Percentiles rank a stretch among this genome's conserved stretches.
Conservation (phyloP, 2,797 vertebrate species). For the Pipistrellus pygmaeus region DNA sequence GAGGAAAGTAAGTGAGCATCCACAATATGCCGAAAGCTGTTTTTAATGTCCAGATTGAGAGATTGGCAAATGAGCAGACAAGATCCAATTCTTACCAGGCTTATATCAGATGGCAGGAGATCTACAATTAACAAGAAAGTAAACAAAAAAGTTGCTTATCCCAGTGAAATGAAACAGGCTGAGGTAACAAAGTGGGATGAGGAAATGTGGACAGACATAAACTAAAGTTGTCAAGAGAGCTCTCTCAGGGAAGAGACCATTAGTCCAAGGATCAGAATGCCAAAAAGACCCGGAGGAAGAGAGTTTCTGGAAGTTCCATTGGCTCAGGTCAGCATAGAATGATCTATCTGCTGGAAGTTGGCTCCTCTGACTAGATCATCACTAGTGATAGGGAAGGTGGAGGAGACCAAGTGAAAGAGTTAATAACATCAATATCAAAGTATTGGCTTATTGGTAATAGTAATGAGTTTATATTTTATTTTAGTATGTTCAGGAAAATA, state of each 20-base stretch:
- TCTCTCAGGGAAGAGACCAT: neutral
- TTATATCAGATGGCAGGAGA: conserved; percentile 24
- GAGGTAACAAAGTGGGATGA: neutral
- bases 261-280: neutral
- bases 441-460: neutral
- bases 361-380: neutral
- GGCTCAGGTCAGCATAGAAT: neutral
- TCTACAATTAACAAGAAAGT: neutral
- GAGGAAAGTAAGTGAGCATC: conserved; percentile 48
- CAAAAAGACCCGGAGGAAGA: neutral
- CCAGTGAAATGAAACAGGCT: neutral
- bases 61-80: neutral
- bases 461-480: neutral
- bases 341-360: neutral
- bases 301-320: neutral
- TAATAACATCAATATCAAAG: neutral
- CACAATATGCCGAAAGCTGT: neutral
- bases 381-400: neutral
- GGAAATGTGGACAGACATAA: neutral
- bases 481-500: neutral
- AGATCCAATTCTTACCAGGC: neutral
- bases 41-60: conserved; percentile 2
- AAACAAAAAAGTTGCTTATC: neutral
- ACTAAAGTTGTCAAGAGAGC: neutral
- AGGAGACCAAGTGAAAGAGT: neutral